Percentiles rank a stretch among this genome's conserved stretches.
These are phyloP conservation scores for Meganola albula DNA, from an alignment of 2,888 invertebrate genomes.

Conservation along the genomic window DNA sequence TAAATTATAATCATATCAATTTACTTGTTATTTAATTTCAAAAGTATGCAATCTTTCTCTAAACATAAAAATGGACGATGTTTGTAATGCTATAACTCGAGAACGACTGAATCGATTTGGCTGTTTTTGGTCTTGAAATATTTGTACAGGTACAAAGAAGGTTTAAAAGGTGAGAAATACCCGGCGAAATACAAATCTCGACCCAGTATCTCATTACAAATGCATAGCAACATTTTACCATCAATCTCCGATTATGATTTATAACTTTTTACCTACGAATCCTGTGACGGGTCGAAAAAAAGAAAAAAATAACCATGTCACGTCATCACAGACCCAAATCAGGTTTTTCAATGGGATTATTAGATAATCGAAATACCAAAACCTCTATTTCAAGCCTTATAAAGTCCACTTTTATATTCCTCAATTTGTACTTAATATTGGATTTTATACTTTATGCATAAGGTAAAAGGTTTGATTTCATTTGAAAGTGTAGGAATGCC, in stretches of 20 bases:
- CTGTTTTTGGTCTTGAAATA: too few relatives aligned
- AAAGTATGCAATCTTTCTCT: too few relatives aligned
- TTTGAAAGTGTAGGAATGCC: conserved; percentile 48
- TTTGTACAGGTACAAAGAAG: too few relatives aligned
- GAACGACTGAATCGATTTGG: too few relatives aligned
- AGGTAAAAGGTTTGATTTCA: conserved; percentile 47
- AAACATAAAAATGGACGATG: too few relatives aligned
- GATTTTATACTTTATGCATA: conserved; percentile 40
- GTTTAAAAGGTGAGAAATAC: too few relatives aligned
- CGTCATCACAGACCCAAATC: conserved; percentile 57
- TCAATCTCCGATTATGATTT: conserved; percentile 56
- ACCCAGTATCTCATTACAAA: too few relatives aligned
- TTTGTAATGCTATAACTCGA: too few relatives aligned
- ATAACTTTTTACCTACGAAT: conserved; percentile 47
- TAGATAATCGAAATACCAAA: conserved; percentile 38
- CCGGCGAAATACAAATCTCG: too few relatives aligned
- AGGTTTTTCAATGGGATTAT: conserved; percentile 53
- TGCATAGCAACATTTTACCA: conserved; percentile 18
- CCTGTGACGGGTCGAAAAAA: conserved; percentile 48
- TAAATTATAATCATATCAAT: too few relatives aligned
- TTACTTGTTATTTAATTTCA: too few relatives aligned
- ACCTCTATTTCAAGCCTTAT: conserved; percentile 40
- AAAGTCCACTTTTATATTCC: conserved; percentile 44
- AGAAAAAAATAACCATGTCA: conserved; percentile 49
- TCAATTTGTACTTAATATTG: conserved; percentile 11